A percentile compares a stretch with the other conserved stretches of the same genome.
These are phyloP conservation scores for Pheosia gnoma DNA, from an alignment of 2,888 invertebrate genomes.

Conservation along the genomic window DNA sequence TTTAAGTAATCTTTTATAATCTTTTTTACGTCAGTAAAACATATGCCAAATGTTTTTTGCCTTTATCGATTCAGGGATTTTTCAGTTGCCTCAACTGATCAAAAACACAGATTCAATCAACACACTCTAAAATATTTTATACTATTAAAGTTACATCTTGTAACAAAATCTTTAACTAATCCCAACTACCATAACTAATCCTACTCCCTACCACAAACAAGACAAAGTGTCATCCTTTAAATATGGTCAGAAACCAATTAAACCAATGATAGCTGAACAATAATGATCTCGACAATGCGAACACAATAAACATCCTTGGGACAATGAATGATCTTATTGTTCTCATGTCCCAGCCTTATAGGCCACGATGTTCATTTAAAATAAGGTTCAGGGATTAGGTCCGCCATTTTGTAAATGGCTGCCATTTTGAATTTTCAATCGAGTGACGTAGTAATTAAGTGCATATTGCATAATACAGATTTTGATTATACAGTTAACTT, in stretches of 20 bases:
- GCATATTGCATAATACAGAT: too few relatives aligned
- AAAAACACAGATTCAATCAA: background rate
- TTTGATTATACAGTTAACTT: too few relatives aligned
- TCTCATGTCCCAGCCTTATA: constrained; percentile 65
- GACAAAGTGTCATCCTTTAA: constrained; percentile 25
- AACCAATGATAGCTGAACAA: constrained; percentile 32
- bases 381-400: constrained; percentile 48
- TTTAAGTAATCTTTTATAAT: too few relatives aligned
- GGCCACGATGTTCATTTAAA: constrained; percentile 50
- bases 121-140: too few relatives aligned
- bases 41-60: too few relatives aligned
- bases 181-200: too few relatives aligned
- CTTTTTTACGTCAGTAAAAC: too few relatives aligned
- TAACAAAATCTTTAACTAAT: too few relatives aligned
- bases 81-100: background rate
- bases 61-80: too few relatives aligned
- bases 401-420: constrained; percentile 51
- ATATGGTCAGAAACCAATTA: constrained; percentile 45
- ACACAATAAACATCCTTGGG: constrained; percentile 66
- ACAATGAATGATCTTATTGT: constrained; percentile 76
- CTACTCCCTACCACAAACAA: background rate
- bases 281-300: constrained; percentile 51
- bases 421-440: constrained; percentile 37
- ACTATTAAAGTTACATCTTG: too few relatives aligned
- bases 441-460: too few relatives aligned